A percentile compares a stretch with the other conserved stretches of the same genome.
These are phyloP conservation scores for Drosophila mauritiana DNA, from an alignment of 1,140 invertebrate species.

Conservation along the genomic window DNA sequence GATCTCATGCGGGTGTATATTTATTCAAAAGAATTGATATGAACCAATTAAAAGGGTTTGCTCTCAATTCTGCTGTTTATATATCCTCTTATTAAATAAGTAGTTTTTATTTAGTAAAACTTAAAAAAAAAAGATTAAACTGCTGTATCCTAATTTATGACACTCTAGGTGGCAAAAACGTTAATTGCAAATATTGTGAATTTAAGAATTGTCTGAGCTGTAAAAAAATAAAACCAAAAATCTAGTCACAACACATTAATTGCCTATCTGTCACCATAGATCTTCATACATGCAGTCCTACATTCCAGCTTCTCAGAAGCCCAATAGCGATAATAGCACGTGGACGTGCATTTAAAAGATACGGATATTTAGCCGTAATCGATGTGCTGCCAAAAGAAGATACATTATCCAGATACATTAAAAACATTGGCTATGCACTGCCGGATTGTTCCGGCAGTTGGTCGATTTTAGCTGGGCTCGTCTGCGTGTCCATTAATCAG, in stretches of 20 bases:
- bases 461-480: constrained; percentile 16
- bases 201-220: too few relatives aligned
- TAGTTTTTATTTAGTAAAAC: too few relatives aligned
- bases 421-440: constrained; percentile 30
- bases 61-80: background rate
- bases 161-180: too few relatives aligned
- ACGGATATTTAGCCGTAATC: constrained; percentile 13
- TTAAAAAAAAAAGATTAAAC: too few relatives aligned
- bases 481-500: constrained; percentile 62
- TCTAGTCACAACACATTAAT: too few relatives aligned
- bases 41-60: background rate
- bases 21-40: constrained; percentile 14
- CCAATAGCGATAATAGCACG: constrained; percentile 12
- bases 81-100: background rate
- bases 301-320: background rate
- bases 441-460: constrained; percentile 55
- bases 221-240: too few relatives aligned
- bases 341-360: constrained; percentile 9
- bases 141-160: too few relatives aligned
- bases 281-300: too few relatives aligned
- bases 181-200: too few relatives aligned
- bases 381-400: constrained; percentile 34
- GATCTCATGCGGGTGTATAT: constrained; percentile 8
- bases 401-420: constrained; percentile 41
- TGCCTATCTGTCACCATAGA: too few relatives aligned